A percentile compares a stretch with the other conserved stretches of the same genome.
Conservation (phyloP, 2,888 invertebrate species). For the Synanthedon myopaeformis region DNA sequence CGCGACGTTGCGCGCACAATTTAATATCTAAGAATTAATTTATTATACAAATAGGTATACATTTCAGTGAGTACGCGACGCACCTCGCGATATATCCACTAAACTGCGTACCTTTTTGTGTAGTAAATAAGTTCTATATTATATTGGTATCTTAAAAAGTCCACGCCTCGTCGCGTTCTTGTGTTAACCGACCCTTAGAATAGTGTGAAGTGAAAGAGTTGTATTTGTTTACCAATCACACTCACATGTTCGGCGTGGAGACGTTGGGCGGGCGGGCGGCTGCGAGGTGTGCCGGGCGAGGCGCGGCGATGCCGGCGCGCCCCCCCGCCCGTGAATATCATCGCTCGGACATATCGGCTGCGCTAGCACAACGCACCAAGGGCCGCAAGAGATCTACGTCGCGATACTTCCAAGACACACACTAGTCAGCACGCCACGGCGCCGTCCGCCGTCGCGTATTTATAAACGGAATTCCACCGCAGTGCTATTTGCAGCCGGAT, state of each 20-base stretch:
- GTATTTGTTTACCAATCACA: background rate
- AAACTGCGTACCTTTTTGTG: no score
- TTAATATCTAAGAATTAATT: no score
- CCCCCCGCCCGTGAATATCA: conserved; percentile 70
- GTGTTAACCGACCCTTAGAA: no score
- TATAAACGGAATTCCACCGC: conserved; percentile 60
- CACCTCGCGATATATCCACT: no score
- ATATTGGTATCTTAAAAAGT: no score
- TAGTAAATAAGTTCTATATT: no score
- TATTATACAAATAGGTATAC: no score
- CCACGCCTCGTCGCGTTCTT: no score
- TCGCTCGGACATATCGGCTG: conserved; percentile 38
- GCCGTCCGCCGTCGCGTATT: conserved; percentile 44
- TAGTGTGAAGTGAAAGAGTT: background rate
- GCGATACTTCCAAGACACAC: conserved; percentile 4
- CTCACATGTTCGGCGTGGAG: conserved; percentile 26
- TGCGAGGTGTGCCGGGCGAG: conserved; percentile 40
- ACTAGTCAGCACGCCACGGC: conserved; percentile 10
- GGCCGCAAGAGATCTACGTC: conserved; percentile 11
- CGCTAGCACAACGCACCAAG: conserved; percentile 3
- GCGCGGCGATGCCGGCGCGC: conserved; percentile 62
- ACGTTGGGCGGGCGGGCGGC: conserved; percentile 27
- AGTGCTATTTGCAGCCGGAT: conserved; percentile 58
- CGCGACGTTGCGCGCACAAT: no score
- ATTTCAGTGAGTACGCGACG: no score